Conservation (phyloP, 2,888 invertebrate genomes). For the Erpobdella octoculata region DNA sequence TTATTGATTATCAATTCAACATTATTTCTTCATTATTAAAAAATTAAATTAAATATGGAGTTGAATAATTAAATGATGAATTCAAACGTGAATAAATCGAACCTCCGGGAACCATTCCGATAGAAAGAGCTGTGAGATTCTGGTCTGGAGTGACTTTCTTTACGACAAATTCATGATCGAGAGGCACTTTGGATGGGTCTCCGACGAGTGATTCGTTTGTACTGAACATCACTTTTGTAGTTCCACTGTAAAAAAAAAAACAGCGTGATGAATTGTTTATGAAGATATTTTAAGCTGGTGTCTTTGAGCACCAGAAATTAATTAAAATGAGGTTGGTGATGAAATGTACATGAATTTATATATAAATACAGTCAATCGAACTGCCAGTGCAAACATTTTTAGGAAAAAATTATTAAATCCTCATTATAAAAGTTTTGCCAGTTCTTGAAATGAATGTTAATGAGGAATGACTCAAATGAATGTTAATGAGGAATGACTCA, state of each 20-base stretch:
- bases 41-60: neutral
- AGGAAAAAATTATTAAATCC: no score
- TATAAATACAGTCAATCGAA: no score
- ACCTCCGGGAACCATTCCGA: constrained; percentile 50
- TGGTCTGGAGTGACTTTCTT: constrained; percentile 76
- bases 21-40: neutral
- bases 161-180: constrained; percentile 82
- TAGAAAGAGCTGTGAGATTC: constrained; percentile 53
- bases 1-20: neutral
- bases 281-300: constrained; percentile 31
- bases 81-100: constrained; percentile 49
- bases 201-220: no score
- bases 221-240: neutral
- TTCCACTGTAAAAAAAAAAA: neutral
- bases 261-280: neutral
- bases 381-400: no score
- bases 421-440: no score
- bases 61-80: neutral
- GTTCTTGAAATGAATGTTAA: no score
- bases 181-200: constrained; percentile 62
- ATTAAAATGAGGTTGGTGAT: no score
- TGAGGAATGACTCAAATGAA: no score
- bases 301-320: neutral
- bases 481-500: no score
- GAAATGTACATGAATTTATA: no score